Conservation (phyloP, 2,797 vertebrate species). For the Anomalospiza imberbis region DNA sequence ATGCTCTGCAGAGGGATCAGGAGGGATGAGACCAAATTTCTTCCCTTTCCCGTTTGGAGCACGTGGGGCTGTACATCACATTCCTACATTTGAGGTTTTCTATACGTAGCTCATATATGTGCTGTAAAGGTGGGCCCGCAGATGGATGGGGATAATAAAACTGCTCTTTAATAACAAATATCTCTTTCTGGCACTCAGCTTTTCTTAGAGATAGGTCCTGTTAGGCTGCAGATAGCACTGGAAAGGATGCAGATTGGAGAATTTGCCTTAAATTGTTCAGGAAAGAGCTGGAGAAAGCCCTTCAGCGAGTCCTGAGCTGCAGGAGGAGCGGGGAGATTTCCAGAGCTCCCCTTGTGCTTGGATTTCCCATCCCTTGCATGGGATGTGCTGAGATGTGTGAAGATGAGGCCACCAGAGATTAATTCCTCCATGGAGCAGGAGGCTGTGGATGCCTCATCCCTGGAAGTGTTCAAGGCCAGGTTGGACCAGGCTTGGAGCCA, state of each 20-base stretch:
- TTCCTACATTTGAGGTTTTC: accelerated
- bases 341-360: background rate
- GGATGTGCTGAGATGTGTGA: background rate
- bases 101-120: accelerated
- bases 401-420: background rate
- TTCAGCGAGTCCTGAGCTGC: background rate
- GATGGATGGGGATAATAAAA: background rate
- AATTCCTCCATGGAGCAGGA: background rate
- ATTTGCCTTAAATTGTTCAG: background rate
- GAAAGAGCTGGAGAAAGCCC: background rate
- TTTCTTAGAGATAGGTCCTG: background rate
- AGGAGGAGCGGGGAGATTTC: background rate
- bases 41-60: accelerated
- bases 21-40: background rate
- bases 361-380: background rate
- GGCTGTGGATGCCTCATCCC: background rate
- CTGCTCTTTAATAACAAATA: background rate
- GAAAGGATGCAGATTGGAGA: background rate
- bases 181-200: background rate
- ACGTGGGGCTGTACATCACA: accelerated
- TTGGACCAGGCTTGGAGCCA: background rate
- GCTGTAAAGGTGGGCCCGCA: background rate
- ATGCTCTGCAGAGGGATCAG: background rate
- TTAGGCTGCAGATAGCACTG: background rate
- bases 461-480: background rate